Percentiles rank a stretch among this genome's conserved stretches.
Conservation (phyloP, 30 jellyfish, hydroid and myxozoan species). For the Cassiopea andromeda region DNA sequence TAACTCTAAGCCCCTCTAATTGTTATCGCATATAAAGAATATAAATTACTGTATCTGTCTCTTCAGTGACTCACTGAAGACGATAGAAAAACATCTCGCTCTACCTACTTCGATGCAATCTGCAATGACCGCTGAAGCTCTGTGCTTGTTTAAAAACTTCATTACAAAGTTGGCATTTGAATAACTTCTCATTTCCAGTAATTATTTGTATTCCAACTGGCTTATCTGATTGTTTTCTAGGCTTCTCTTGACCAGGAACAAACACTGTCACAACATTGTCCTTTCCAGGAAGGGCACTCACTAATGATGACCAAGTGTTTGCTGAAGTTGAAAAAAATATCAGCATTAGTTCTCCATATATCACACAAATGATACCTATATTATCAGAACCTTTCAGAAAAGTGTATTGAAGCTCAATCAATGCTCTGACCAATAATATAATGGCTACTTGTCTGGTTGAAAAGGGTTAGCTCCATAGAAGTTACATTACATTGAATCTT, state of each 20-base stretch:
- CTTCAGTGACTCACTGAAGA: background rate
- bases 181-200: slow-evolving; percentile 68
- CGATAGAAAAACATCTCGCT: no score
- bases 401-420: no score
- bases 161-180: slow-evolving; percentile 78
- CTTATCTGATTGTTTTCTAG: slow-evolving; percentile 10
- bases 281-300: slow-evolving; percentile 12
- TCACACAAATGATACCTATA: background rate
- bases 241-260: slow-evolving; percentile 28
- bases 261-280: slow-evolving; percentile 42
- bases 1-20: no score
- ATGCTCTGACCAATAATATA: no score
- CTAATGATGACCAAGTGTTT: slow-evolving; percentile 48
- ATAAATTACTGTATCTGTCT: background rate
- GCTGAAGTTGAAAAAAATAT: background rate
- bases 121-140: slow-evolving; percentile 90
- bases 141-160: slow-evolving; percentile 91
- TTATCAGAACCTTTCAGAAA: background rate
- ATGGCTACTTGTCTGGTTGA: no score
- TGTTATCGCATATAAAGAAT: background rate
- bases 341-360: background rate
- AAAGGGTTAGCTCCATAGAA: no score
- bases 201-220: slow-evolving; percentile 62
- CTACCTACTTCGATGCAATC: slow-evolving; percentile 80
- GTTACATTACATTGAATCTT: no score